phyloP scores from a whole-genome alignment of 1,140 invertebrate species.

The Reticulitermes speratus region DNA sequence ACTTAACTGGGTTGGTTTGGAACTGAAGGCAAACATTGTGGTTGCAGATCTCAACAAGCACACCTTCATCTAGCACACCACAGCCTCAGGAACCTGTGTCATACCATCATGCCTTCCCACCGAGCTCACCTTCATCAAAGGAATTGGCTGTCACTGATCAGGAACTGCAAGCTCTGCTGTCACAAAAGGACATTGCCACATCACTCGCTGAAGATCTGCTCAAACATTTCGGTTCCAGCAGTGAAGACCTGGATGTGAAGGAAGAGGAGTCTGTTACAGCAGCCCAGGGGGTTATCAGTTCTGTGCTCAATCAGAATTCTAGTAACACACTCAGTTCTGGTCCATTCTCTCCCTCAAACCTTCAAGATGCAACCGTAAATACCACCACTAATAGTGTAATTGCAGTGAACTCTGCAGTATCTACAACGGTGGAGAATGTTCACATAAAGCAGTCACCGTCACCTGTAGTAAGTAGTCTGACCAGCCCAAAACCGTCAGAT shows the following conservation, averaged over 20 bases:
- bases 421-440: not conserved
- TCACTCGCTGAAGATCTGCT: slow-evolving; percentile 80
- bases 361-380: slow-evolving; percentile 36
- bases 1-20: too few species aligned
- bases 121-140: slow-evolving; percentile 25
- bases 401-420: slow-evolving; percentile 1
- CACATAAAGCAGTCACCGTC: slow-evolving; percentile 18
- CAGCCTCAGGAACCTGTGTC: not conserved
- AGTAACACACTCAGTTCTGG: slow-evolving; percentile 50
- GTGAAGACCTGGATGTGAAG: slow-evolving; percentile 64
- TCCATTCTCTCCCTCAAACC: slow-evolving; percentile 58
- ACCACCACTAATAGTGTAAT: not conserved
- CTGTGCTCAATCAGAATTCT: slow-evolving; percentile 15
- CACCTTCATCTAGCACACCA: not conserved
- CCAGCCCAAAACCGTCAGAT: not conserved
- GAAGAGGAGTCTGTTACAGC: slow-evolving; percentile 50
- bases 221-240: slow-evolving; percentile 69
- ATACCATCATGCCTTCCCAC: not conserved
- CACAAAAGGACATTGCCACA: slow-evolving; percentile 73
- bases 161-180: slow-evolving; percentile 67
- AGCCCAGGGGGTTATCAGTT: not conserved
- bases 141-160: slow-evolving; percentile 52
- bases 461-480: not conserved
- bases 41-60: slow-evolving; percentile 9
- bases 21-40: not conserved